These are phyloP conservation scores for Calidris pugnax DNA, from an alignment of 2,113 vertebrate genomes.

Conservation along the genomic window DNA sequence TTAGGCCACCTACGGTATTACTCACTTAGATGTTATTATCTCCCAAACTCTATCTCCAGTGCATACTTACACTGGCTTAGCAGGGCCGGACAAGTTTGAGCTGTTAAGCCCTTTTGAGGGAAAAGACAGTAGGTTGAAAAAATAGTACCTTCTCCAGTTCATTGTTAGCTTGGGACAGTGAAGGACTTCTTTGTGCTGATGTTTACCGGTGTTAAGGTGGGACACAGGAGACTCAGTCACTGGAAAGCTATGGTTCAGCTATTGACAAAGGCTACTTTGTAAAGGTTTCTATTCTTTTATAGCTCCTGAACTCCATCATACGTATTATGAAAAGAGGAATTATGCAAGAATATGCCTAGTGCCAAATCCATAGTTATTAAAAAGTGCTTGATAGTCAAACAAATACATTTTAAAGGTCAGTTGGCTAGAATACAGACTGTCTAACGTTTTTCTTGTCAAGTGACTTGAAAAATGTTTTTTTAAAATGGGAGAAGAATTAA, in stretches of 20 bases:
- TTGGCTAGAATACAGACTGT: not conserved
- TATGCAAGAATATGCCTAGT: not conserved
- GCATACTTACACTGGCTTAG: not conserved
- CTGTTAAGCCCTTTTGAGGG: not conserved
- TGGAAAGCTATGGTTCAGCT: not conserved
- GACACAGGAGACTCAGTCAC: not conserved
- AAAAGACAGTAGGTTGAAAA: not conserved
- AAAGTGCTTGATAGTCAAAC: not conserved
- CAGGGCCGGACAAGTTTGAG: not conserved
- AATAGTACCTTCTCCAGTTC: not conserved
- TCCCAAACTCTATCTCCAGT: not conserved
- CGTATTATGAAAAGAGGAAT: not conserved
- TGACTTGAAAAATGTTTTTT: not conserved
- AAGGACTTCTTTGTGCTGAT: not conserved
- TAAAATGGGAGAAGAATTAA: not conserved
- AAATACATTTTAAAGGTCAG: constrained; percentile 51
- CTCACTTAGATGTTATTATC: not conserved
- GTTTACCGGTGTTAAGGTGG: not conserved
- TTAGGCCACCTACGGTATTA: not conserved
- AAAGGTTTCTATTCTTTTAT: not conserved
- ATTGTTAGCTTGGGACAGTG: not conserved
- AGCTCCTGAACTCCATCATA: not conserved
- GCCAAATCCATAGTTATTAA: constrained; percentile 4
- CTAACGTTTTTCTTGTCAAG: not conserved
- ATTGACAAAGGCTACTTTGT: not conserved